Conservation (phyloP, 2,797 vertebrate genomes). For the Mus caroli region DNA sequence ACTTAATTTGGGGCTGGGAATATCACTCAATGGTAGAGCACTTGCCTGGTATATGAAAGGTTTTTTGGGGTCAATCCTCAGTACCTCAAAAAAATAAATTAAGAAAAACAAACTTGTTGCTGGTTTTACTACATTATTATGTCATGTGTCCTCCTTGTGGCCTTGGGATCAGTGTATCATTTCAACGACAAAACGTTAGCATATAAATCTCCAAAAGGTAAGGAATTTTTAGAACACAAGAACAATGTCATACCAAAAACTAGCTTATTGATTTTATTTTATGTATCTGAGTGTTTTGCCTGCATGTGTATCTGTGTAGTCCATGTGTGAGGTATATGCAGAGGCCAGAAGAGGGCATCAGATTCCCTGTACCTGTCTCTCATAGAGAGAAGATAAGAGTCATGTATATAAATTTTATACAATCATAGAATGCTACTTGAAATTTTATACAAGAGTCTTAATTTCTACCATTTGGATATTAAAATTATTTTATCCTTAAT, state of each 20-base stretch:
- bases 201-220: slow-evolving; percentile 5
- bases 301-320: neutral
- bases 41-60: neutral
- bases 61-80: neutral
- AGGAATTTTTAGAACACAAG: neutral
- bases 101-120: neutral
- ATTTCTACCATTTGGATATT: slow-evolving; percentile 57
- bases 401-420: slow-evolving; percentile 15
- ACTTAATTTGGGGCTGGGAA: neutral
- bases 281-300: neutral
- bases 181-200: neutral
- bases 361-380: neutral
- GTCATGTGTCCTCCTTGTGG: neutral
- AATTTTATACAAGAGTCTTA: slow-evolving; percentile 46
- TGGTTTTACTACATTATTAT: slow-evolving; percentile 3
- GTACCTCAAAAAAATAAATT: neutral
- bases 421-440: slow-evolving; percentile 47
- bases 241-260: neutral
- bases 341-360: neutral
- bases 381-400: slow-evolving; percentile 32
- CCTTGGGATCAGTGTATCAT: neutral
- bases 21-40: neutral
- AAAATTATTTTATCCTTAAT: slow-evolving; percentile 60
- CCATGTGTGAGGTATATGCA: neutral
- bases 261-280: neutral